Evolutionary conservation across 1,140 invertebrate genomes (phyloP), one percentile per base, ranked within the genome.

Genomic region (Atta cephalotes): DNA sequence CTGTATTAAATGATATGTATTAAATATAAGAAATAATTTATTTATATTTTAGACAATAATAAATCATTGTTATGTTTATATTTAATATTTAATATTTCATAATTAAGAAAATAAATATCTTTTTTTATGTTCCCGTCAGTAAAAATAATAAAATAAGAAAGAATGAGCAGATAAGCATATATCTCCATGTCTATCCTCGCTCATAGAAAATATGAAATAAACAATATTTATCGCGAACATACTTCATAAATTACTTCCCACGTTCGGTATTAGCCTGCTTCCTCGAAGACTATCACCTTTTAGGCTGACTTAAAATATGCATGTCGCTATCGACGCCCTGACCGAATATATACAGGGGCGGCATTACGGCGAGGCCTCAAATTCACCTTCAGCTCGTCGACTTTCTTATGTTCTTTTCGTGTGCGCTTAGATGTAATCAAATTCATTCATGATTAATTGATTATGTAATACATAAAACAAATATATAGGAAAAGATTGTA

Each of bases 221-320:
- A 81, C 60, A 74, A 74, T 62, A 66, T 66, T 87, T 87, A 87
- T 82, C 56, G n/a, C 14, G 16, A 63, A 39, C 66, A 51, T 25
- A 39, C 35, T 51, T 70, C 28, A 76, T 31, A 21, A 31, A 39
- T 28, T 71, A 60, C 14, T 79, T 85, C 35, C 49, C 78, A 86
- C 68, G 35, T 86, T 60, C 35, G 21, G 31, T 35, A 31, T 49
- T 56, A 62, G 21, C 76, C 56, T 51, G 28, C n/a, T 89, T 89
- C 85, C 86, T 87, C 76, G 86, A 88, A 89, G 86, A 87, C 88
- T 88, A 89, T 89, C 86, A 76, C 86, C 86, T 89, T 87, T 87
- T 88, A 85, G 74, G 56, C 86, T 21, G 45, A 56, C 79, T 89
- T 87, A 87, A 89, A 89, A 84, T 89, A 89, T 89, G 86, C 88